Evolutionary conservation across 2,888 invertebrate genomes (phyloP).

Genomic region (Dorcus hopei): DNA sequence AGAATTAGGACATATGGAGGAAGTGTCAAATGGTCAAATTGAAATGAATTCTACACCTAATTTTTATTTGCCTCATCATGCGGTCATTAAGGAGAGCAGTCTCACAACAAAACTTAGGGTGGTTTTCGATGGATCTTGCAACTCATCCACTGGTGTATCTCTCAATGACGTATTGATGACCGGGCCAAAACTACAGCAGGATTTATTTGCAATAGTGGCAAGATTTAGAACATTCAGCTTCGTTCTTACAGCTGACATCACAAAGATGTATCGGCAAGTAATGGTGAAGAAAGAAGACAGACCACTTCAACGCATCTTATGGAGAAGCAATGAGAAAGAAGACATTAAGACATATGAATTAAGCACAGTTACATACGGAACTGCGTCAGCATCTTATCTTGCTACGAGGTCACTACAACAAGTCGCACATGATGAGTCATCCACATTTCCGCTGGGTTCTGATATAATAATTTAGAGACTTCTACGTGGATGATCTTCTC

Average conservation of each 20-base stretch:
- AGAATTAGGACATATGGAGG: background rate
- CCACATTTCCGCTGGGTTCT: background rate
- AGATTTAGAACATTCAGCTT: background rate
- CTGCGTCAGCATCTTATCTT: constrained; percentile 3
- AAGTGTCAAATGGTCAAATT: too few species aligned
- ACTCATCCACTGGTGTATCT: too few species aligned
- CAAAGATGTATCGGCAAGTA: background rate
- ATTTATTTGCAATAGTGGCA: background rate
- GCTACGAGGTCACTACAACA: constrained; percentile 6
- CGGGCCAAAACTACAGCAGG: too few species aligned
- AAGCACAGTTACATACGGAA: constrained; percentile 8
- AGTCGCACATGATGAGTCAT: background rate
- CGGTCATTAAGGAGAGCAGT: too few species aligned
- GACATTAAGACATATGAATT: background rate
- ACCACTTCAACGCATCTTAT: too few species aligned
- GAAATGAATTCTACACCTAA: too few species aligned
- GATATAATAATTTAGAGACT: background rate
- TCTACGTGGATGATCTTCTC: background rate
- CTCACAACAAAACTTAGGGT: too few species aligned
- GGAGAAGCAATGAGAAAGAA: background rate
- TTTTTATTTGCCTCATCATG: too few species aligned
- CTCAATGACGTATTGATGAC: background rate
- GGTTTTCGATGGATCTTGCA: too few species aligned
- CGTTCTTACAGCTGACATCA: too few species aligned
- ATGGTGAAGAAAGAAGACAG: too few species aligned